A percentile compares a stretch with the other conserved stretches of the same genome.
Evolutionary conservation across 2,888 invertebrate species (phyloP).

Genomic region (Notodonta dromedarius): DNA sequence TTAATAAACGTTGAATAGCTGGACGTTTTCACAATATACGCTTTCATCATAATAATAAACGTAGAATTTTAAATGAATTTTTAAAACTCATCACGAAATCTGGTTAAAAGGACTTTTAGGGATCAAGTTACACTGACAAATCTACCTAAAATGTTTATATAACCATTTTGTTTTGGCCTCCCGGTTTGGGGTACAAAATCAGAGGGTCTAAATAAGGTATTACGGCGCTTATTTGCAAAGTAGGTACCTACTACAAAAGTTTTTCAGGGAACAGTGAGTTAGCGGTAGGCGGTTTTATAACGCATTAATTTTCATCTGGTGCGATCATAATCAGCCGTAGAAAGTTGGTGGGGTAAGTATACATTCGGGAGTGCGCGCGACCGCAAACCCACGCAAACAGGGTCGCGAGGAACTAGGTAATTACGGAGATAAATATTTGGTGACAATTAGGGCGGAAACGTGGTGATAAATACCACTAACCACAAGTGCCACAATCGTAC

Average conservation of each 20-base stretch:
- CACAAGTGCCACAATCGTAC: too few relatives aligned
- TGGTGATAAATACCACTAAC: too few relatives aligned
- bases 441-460: background rate
- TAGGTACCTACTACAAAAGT: conserved; percentile 3
- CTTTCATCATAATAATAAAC: background rate
- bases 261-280: background rate
- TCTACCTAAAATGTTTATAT: background rate
- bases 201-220: background rate
- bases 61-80: background rate
- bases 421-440: background rate
- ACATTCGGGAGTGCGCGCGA: background rate
- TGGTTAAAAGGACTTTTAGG: background rate
- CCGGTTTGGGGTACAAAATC: background rate
- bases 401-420: background rate
- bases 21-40: background rate
- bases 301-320: conserved; percentile 8
- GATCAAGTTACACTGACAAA: background rate
- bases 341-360: conserved; percentile 1
- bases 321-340: conserved; percentile 5
- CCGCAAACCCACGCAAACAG: background rate
- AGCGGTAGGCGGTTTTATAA: conserved; percentile 1
- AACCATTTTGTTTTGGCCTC: background rate
- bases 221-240: conserved; percentile 9
- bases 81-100: background rate
- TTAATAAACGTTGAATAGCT: background rate